Evolutionary conservation across 2,888 invertebrate genomes (phyloP).

Genomic region (Plebejus anna): DNA sequence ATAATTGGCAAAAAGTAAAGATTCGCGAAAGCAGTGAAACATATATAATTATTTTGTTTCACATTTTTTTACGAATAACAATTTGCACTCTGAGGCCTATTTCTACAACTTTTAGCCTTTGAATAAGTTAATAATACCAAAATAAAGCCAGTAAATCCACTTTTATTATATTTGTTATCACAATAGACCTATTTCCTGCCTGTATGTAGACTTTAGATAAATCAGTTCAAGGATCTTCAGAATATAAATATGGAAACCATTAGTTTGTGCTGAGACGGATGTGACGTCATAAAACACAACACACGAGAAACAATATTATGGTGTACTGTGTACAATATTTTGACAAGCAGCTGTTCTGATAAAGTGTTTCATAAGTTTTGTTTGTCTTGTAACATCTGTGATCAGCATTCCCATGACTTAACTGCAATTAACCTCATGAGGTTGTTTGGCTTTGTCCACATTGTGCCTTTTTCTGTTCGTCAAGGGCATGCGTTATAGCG

Average conservation of each 20-base stretch:
- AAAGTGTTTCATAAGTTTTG: constrained; percentile 4
- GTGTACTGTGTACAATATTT: neutral
- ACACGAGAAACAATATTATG: neutral
- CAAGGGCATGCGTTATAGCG: too few relatives aligned
- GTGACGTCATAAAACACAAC: neutral
- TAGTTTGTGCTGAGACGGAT: neutral
- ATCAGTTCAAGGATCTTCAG: neutral
- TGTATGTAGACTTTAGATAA: neutral
- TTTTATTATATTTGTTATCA: constrained; percentile 3
- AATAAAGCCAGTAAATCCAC: neutral
- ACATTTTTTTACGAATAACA: too few relatives aligned
- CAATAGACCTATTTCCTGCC: neutral
- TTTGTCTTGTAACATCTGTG: constrained; percentile 21
- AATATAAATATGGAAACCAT: constrained; percentile 9
- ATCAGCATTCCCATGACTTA: neutral
- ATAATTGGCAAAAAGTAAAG: too few relatives aligned
- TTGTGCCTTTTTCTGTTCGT: too few relatives aligned
- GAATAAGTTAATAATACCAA: neutral
- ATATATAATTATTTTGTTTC: too few relatives aligned
- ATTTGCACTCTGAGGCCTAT: too few relatives aligned
- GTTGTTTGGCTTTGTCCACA: too few relatives aligned
- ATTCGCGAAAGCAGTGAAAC: too few relatives aligned
- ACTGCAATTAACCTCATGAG: too few relatives aligned
- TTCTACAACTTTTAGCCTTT: too few relatives aligned
- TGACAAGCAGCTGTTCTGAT: constrained; percentile 13